A percentile compares a stretch with the other conserved stretches of the same genome.
These are phyloP conservation scores for Malurus cyaneus DNA, from an alignment of 2,113 vertebrate genomes.

Conservation along the genomic window DNA sequence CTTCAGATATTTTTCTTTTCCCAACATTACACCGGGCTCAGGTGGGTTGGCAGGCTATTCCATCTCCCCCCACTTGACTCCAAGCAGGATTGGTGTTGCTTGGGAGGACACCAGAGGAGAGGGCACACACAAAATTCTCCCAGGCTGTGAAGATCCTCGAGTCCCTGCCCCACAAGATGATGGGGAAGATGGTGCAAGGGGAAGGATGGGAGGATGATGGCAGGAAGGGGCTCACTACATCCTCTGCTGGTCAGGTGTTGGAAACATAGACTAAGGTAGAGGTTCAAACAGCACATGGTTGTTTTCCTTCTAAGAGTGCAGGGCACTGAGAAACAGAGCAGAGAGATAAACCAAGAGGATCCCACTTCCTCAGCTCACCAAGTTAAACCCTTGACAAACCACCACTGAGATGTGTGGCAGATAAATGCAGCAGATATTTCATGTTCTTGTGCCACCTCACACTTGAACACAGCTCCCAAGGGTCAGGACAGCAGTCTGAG, in stretches of 20 bases:
- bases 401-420: neutral
- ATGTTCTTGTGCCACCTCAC: neutral
- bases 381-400: neutral
- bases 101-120: neutral
- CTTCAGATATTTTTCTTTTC: neutral
- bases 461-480: neutral
- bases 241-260: neutral
- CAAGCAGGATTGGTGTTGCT: neutral
- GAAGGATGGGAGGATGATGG: neutral
- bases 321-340: neutral
- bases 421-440: neutral
- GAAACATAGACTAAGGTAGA: neutral
- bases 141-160: neutral
- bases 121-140: neutral
- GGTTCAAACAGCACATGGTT: neutral
- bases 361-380: neutral
- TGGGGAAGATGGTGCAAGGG: neutral
- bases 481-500: neutral
- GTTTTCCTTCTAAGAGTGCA: neutral
- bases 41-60: neutral
- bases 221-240: neutral
- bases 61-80: fast-evolving
- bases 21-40: neutral
- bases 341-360: neutral
- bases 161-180: too few species aligned